These are phyloP conservation scores for Melanotaenia boesemani DNA, from an alignment of 2,797 vertebrate genomes.

Conservation along the genomic window DNA sequence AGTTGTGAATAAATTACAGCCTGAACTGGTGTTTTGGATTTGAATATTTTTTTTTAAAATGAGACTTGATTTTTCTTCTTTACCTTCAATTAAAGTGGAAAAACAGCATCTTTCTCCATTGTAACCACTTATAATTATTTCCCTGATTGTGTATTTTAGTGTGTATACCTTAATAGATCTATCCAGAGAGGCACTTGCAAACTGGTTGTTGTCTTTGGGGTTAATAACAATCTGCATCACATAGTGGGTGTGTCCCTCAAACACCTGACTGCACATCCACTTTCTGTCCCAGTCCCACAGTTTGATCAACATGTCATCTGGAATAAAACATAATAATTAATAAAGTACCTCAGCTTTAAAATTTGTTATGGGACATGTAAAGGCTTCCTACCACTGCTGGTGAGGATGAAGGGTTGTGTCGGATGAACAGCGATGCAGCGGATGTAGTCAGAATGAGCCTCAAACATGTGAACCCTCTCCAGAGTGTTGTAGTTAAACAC, in stretches of 20 bases:
- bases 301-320: constrained; percentile 99
- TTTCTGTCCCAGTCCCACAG: constrained; percentile 99
- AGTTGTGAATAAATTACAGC: not conserved
- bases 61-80: not conserved
- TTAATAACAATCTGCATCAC: constrained; percentile 99
- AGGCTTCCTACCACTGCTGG: constrained; percentile 90
- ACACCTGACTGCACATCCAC: constrained; percentile 97
- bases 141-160: not conserved
- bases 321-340: not conserved
- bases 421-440: constrained; percentile 98
- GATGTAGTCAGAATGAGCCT: constrained; percentile 98
- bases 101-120: not conserved
- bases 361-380: constrained; percentile 22
- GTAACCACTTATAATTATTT: not conserved
- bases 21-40: not conserved
- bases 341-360: not conserved
- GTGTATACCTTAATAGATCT: constrained; percentile 95
- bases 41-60: not conserved
- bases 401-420: constrained; percentile 96
- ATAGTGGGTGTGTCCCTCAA: constrained; percentile 98
- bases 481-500: constrained; percentile 99
- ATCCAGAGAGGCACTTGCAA: constrained; percentile 96
- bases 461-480: constrained; percentile 98
- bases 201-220: constrained; percentile 99
- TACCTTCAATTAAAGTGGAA: constrained; percentile 3